Conservation (phyloP, 2,113 vertebrate genomes). For the Sorex araneus region DNA sequence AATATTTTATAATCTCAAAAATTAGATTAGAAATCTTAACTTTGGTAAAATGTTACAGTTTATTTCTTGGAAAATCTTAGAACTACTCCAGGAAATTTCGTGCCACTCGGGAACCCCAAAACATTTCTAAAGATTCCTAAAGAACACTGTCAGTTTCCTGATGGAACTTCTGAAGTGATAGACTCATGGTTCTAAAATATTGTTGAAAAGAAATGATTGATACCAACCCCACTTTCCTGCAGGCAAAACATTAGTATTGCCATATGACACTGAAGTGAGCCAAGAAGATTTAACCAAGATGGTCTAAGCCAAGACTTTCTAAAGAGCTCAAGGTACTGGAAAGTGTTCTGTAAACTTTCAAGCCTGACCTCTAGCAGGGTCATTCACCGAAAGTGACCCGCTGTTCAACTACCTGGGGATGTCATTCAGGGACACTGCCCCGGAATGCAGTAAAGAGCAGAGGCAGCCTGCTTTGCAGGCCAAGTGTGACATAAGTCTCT, state of each 20-base stretch:
- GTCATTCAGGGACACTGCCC: slow-evolving; percentile 54
- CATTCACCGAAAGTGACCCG: neutral
- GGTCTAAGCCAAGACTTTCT: neutral
- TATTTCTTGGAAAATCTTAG: slow-evolving; percentile 56
- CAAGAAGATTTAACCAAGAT: slow-evolving; percentile 6
- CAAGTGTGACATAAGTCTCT: slow-evolving; percentile 35
- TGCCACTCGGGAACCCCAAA: neutral
- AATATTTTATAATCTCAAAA: too few relatives aligned
- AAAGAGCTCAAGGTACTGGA: slow-evolving; percentile 3
- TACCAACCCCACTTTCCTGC: neutral
- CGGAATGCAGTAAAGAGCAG: slow-evolving; percentile 51
- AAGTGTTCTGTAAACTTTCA: slow-evolving; percentile 30
- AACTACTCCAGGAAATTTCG: neutral
- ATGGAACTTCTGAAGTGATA: neutral
- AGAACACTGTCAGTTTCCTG: neutral
- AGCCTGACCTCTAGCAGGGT: slow-evolving; percentile 16
- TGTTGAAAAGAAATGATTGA: slow-evolving; percentile 4
- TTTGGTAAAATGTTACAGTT: slow-evolving; percentile 24
- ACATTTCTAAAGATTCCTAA: neutral
- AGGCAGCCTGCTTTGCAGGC: slow-evolving; percentile 57
- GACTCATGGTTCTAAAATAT: slow-evolving; percentile 21
- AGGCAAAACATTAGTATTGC: neutral
- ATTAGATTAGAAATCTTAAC: neutral
- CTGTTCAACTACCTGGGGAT: neutral
- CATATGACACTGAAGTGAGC: slow-evolving; percentile 18